Evolutionary conservation across 2,113 vertebrate species (phyloP).

Genomic region (Oxygymnocypris stewartii): DNA sequence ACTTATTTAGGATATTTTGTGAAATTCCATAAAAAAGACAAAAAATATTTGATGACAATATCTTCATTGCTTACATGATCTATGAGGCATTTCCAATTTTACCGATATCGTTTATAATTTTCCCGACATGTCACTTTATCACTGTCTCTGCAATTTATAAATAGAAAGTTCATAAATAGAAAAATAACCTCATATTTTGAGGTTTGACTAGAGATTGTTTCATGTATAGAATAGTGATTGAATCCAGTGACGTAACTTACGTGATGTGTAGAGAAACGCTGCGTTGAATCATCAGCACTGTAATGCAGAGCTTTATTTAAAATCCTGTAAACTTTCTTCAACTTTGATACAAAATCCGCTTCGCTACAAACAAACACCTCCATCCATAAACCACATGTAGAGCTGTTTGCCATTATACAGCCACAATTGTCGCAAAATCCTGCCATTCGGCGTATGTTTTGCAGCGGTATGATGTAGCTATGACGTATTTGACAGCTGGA

Average conservation of each 20-base stretch:
- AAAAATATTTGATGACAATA: not conserved
- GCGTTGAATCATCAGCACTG: not conserved
- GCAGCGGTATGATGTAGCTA: slow-evolving; percentile 44
- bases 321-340: not conserved
- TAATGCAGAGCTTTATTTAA: not conserved
- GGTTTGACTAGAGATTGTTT: not conserved
- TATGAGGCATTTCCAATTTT: not conserved
- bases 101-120: not conserved
- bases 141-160: not conserved
- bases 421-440: slow-evolving; percentile 28
- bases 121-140: not conserved
- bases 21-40: not conserved
- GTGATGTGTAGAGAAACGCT: not conserved
- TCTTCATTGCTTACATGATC: not conserved
- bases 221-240: not conserved
- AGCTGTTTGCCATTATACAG: not conserved
- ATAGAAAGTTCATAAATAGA: not conserved
- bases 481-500: slow-evolving; percentile 57
- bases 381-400: not conserved
- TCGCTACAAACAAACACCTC: not conserved
- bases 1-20: not conserved
- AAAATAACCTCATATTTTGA: not conserved
- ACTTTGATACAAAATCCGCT: not conserved
- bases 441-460: slow-evolving; percentile 7
- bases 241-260: not conserved